These are phyloP conservation scores for Apus apus DNA, from an alignment of 2,113 vertebrate species.

Conservation along the genomic window DNA sequence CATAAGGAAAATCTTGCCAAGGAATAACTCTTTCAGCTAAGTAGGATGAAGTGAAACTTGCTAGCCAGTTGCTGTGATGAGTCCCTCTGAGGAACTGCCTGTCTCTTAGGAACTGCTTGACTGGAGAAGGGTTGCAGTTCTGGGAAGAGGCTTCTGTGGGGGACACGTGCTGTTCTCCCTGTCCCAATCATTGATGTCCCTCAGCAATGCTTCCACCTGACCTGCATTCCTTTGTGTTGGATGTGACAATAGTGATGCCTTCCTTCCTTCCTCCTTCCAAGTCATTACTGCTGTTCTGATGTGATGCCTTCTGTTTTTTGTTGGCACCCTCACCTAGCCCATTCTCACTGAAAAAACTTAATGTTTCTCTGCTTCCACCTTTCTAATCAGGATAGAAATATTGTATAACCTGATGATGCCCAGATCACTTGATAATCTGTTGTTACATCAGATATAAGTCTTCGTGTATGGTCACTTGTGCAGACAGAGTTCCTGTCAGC, in stretches of 20 bases:
- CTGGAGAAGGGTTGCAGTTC: background rate
- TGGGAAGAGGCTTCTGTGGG: background rate
- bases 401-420: background rate
- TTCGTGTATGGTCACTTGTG: background rate
- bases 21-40: background rate
- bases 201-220: background rate
- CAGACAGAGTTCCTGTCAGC: background rate
- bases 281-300: background rate
- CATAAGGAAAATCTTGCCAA: background rate
- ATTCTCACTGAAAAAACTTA: background rate
- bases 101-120: background rate
- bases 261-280: background rate
- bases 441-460: background rate
- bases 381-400: background rate
- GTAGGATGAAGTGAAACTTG: background rate
- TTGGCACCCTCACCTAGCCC: background rate
- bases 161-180: accelerated
- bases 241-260: background rate
- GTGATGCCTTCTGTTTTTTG: background rate
- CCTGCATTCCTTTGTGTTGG: background rate
- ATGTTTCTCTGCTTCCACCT: background rate
- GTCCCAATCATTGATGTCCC: no score
- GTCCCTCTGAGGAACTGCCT: background rate
- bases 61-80: background rate
- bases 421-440: background rate